phyloP scores from a whole-genome alignment of 2,888 invertebrate species.

The Julus scanicus region DNA sequence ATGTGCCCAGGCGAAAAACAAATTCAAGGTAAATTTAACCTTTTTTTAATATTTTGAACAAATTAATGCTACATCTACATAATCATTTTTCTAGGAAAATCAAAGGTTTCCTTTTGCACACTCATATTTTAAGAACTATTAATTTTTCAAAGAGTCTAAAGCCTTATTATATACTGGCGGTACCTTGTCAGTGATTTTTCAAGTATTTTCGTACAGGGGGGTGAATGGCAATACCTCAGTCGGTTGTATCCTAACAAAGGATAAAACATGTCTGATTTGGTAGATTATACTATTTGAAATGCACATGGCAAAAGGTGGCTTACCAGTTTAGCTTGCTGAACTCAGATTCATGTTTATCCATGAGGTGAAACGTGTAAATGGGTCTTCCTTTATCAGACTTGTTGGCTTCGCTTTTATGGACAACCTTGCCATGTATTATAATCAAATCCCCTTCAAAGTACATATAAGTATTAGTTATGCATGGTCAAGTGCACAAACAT shows the following conservation, averaged over 20 bases:
- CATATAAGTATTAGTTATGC: neutral
- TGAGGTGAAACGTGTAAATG: constrained; percentile 94
- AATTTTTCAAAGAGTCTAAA: neutral
- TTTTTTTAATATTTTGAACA: neutral
- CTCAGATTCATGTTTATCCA: constrained; percentile 79
- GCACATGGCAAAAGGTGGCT: neutral
- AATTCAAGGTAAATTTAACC: constrained; percentile 43
- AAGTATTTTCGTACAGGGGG: constrained; percentile 71
- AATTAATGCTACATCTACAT: too few species aligned
- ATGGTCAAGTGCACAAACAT: neutral
- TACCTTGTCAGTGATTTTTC: neutral
- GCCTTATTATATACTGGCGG: neutral
- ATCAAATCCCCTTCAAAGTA: constrained; percentile 79
- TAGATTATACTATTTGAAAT: neutral
- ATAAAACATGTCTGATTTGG: neutral
- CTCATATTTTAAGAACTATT: neutral
- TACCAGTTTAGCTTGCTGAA: constrained; percentile 87
- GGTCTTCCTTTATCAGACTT: constrained; percentile 84
- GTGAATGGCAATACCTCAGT: constrained; percentile 77
- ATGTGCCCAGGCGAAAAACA: constrained; percentile 50
- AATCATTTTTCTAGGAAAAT: neutral
- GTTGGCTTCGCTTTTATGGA: constrained; percentile 92
- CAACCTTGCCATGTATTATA: constrained; percentile 90
- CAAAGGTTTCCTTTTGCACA: neutral
- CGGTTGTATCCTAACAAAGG: constrained; percentile 72